These are phyloP conservation scores for Uloborus plumipes DNA, from an alignment of 2,888 invertebrate genomes.

Conservation along the genomic window DNA sequence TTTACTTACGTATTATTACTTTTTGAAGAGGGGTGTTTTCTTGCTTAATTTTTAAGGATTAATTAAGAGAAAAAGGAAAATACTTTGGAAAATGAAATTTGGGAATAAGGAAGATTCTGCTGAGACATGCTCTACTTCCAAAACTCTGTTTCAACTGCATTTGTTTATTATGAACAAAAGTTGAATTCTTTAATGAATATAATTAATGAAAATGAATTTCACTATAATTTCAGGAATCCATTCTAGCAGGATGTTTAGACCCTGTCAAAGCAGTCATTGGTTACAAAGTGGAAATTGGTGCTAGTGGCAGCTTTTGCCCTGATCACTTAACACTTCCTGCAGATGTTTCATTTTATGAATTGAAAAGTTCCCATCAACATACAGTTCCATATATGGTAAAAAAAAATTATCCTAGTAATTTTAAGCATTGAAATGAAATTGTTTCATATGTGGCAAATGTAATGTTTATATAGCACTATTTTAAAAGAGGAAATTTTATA, in stretches of 20 bases:
- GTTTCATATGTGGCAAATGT: no score
- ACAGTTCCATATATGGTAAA: slow-evolving; percentile 95
- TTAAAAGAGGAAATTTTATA: no score
- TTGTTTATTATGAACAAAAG: not conserved
- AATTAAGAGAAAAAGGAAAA: no score
- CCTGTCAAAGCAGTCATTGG: slow-evolving; percentile 94
- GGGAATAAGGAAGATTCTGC: no score
- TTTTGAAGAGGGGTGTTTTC: no score
- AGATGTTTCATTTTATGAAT: slow-evolving; percentile 93
- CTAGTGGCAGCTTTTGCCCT: slow-evolving; percentile 94
- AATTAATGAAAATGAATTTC: not conserved
- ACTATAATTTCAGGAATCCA: slow-evolving; percentile 78
- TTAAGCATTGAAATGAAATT: no score
- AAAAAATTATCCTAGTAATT: not conserved
- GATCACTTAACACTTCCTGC: slow-evolving; percentile 91
- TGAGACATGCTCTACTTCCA: no score
- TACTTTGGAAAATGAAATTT: no score
- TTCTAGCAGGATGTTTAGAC: slow-evolving; percentile 90
- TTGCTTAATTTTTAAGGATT: no score
- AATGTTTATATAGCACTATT: no score
- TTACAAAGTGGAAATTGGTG: slow-evolving; percentile 92
- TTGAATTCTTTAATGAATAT: not conserved
- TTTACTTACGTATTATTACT: no score
- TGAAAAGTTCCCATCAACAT: slow-evolving; percentile 79
- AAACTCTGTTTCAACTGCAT: no score